These are phyloP conservation scores for Hydrotaea cyrtoneurina DNA, from an alignment of 2,888 invertebrate genomes.

Conservation along the genomic window DNA sequence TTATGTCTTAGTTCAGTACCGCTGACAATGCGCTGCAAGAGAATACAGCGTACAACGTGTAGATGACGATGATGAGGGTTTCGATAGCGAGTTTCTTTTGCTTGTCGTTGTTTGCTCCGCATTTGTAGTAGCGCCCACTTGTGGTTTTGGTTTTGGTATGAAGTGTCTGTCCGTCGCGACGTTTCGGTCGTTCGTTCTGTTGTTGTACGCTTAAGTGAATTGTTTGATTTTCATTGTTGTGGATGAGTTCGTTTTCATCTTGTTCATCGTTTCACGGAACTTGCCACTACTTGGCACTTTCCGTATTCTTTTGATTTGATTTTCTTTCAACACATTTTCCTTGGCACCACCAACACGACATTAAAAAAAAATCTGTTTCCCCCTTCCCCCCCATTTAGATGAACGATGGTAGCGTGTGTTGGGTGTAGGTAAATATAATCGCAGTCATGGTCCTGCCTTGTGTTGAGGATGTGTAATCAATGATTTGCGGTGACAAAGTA, in stretches of 20 bases:
- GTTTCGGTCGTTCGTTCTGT: neutral
- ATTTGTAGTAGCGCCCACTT: conserved; percentile 53
- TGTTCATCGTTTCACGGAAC: conserved; percentile 12
- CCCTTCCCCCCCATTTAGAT: neutral
- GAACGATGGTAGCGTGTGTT: neutral
- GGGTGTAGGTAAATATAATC: neutral
- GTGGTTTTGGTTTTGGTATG: conserved; percentile 2
- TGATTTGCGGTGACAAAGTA: no score
- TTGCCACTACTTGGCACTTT: conserved; percentile 44
- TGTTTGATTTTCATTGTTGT: conserved; percentile 20
- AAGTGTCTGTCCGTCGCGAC: neutral
- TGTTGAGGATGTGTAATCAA: no score
- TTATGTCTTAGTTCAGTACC: neutral
- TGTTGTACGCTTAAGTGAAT: neutral
- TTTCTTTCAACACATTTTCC: conserved; percentile 47
- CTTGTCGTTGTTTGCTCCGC: neutral
- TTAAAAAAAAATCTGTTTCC: conserved; percentile 27
- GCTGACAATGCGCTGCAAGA: conserved; percentile 36
- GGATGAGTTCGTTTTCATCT: conserved; percentile 29
- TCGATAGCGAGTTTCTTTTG: conserved; percentile 28
- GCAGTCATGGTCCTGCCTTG: no score
- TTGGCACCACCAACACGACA: neutral
- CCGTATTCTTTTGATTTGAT: conserved; percentile 45
- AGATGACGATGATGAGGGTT: conserved; percentile 51
- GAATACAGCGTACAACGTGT: neutral